These are phyloP conservation scores for Gephyroberyx darwinii DNA, from an alignment of 2,797 vertebrate species.

Conservation along the genomic window DNA sequence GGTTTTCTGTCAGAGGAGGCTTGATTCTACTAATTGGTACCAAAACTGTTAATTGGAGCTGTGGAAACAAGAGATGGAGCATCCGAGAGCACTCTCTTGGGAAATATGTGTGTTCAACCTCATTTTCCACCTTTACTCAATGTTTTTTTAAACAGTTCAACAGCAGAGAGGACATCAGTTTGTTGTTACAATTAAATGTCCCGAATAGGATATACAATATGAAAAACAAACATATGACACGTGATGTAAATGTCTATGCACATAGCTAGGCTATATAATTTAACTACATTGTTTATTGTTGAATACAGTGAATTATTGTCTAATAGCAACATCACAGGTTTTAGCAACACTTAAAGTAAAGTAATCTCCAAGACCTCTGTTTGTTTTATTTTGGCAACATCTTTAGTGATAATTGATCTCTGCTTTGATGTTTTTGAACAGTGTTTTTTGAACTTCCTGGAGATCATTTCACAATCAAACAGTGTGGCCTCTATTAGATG, in stretches of 20 bases:
- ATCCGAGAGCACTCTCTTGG: slow-evolving; percentile 60
- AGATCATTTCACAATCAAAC: no score
- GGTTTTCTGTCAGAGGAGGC: slow-evolving; percentile 67
- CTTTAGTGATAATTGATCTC: background rate
- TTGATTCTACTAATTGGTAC: slow-evolving; percentile 82
- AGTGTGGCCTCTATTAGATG: no score
- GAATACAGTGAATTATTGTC: no score
- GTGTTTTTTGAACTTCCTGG: slow-evolving; percentile 20
- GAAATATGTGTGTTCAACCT: slow-evolving; percentile 73
- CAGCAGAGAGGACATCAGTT: slow-evolving; percentile 44
- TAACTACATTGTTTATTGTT: no score
- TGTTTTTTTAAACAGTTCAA: slow-evolving; percentile 54
- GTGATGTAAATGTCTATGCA: background rate
- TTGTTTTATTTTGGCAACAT: no score
- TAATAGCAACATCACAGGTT: no score
- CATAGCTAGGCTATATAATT: no score
- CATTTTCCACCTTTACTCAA: slow-evolving; percentile 71
- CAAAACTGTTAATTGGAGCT: slow-evolving; percentile 80
- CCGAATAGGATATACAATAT: slow-evolving; percentile 19
- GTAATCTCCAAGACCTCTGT: no score
- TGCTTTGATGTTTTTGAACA: slow-evolving; percentile 12
- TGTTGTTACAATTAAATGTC: slow-evolving; percentile 55
- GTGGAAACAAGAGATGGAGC: slow-evolving; percentile 73
- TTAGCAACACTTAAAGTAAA: no score
- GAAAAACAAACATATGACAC: slow-evolving; percentile 33